phyloP scores from a whole-genome alignment of 2,113 vertebrate genomes.

The Acanthochromis polyacanthus region DNA sequence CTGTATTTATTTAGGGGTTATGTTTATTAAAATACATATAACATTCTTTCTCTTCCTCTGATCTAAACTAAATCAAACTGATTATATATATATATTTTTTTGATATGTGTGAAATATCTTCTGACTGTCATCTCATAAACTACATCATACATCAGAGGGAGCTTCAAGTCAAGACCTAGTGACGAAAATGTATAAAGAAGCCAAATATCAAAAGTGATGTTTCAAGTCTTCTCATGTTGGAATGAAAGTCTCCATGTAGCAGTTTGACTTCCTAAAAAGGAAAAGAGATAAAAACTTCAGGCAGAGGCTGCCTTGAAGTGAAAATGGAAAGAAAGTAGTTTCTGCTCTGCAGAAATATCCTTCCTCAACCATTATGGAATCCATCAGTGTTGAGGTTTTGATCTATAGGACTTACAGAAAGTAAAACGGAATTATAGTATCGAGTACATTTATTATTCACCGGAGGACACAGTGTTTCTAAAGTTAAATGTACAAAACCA shows the following conservation, averaged over 20 bases:
- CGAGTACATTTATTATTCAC: neutral
- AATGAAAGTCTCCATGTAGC: neutral
- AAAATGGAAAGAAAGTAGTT: neutral
- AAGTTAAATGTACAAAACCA: neutral
- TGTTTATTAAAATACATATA: too few species aligned
- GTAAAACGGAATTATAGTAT: too few species aligned
- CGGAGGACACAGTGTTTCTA: neutral
- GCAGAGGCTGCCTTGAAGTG: neutral
- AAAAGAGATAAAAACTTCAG: neutral
- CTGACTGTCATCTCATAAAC: too few species aligned
- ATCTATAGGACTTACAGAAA: constrained; percentile 7
- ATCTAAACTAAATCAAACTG: too few species aligned
- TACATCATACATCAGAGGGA: too few species aligned
- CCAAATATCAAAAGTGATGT: neutral
- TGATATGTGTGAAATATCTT: too few species aligned
- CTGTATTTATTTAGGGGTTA: too few species aligned
- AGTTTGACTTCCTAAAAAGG: neutral
- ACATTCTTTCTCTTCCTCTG: too few species aligned
- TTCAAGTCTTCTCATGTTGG: neutral
- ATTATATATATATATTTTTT: too few species aligned
- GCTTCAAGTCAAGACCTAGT: too few species aligned
- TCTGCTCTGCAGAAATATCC: neutral
- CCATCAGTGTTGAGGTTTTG: neutral
- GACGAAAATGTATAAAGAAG: too few species aligned
- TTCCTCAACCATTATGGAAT: neutral